Evolutionary conservation across 2,888 invertebrate genomes (phyloP), one percentile per base, ranked within the genome.

Genomic region (Pollenia amentaria): DNA sequence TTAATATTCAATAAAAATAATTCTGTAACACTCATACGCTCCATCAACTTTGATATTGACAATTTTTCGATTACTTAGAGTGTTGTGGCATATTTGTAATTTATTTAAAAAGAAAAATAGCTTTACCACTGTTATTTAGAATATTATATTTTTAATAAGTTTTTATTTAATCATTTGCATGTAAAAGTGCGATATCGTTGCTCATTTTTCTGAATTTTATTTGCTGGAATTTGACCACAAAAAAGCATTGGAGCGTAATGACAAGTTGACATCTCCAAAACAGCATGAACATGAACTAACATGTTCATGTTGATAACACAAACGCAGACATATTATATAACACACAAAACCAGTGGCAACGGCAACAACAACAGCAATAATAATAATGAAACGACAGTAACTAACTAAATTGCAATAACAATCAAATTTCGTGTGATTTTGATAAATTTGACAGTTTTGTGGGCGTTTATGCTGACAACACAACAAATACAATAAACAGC

Each of bases 371-470:
- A 18, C 65, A 67, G 21, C 38, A 48, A n/a, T 6, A 67, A 6
- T 29, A 67, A 9, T 16, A 46, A 38, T 18, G 57, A 72, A 65
- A 77, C 12, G 57, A 46, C 55, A 80, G 64, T 44, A 79, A 80
- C 83, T 55, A 80, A 84, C 87, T 87, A 73, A 87, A 84, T 84
- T 87, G 84, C 80, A 87, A 87, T 87, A 87, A 84, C 87, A 87
- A 87, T 87, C 87, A 87, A 87, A 84, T 73, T 84, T 87, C 77
- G 92, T 91, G 92, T 90, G 91, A 91, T 92, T 91, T 91, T 91
- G 91, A 91, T 92, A 91, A 91, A 91, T 91, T 92, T 92, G 92
- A 91, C 92, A 92, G 91, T 91, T 81, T 87, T 92, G 91, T 91
- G 91, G 91, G 91, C 91, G 92, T 92, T 91, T 90, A 90, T 90